Conservation (phyloP, 1,140 invertebrate genomes). For the Drosophila simulans region DNA sequence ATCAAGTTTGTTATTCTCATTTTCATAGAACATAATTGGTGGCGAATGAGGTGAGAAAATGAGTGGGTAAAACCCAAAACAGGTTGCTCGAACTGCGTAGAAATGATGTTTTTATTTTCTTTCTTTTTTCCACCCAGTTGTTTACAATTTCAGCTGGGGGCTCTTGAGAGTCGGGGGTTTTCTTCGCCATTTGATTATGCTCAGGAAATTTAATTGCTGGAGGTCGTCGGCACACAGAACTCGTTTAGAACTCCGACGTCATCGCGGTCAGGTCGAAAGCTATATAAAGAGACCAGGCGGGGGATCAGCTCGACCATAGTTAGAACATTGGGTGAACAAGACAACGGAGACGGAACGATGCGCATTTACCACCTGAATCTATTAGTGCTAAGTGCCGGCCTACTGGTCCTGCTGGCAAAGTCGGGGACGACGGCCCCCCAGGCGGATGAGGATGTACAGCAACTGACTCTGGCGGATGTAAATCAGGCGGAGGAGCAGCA, state of each 20-base stretch:
- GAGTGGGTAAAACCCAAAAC: slow-evolving; percentile 15
- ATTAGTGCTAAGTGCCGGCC: slow-evolving; percentile 70
- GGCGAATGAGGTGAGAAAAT: neutral
- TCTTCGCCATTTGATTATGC: slow-evolving; percentile 69
- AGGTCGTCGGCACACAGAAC: slow-evolving; percentile 63
- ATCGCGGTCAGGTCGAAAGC: neutral
- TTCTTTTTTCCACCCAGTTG: slow-evolving; percentile 13
- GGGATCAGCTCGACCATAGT: slow-evolving; percentile 20
- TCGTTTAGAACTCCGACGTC: slow-evolving; percentile 63
- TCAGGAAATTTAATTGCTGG: slow-evolving; percentile 74
- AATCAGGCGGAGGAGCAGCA: slow-evolving; percentile 67
- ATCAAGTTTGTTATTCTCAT: neutral
- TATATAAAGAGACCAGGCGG: slow-evolving; percentile 61
- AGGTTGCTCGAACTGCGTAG: slow-evolving; percentile 33
- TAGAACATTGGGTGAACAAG: slow-evolving; percentile 7
- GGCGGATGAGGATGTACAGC: slow-evolving; percentile 62
- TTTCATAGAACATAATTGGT: slow-evolving; percentile 35
- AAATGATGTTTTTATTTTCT: slow-evolving; percentile 46
- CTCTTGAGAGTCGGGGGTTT: slow-evolving; percentile 49
- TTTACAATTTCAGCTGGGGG: slow-evolving; percentile 27
- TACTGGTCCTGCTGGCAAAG: slow-evolving; percentile 43
- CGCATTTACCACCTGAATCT: slow-evolving; percentile 56
- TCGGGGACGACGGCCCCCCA: slow-evolving; percentile 14
- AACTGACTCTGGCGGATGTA: slow-evolving; percentile 75
- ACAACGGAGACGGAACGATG: slow-evolving; percentile 41